Evolutionary conservation across 2,113 vertebrate species (phyloP), one percentile per base, ranked within the genome.

Genomic region (Bagarius yarrelli): DNA sequence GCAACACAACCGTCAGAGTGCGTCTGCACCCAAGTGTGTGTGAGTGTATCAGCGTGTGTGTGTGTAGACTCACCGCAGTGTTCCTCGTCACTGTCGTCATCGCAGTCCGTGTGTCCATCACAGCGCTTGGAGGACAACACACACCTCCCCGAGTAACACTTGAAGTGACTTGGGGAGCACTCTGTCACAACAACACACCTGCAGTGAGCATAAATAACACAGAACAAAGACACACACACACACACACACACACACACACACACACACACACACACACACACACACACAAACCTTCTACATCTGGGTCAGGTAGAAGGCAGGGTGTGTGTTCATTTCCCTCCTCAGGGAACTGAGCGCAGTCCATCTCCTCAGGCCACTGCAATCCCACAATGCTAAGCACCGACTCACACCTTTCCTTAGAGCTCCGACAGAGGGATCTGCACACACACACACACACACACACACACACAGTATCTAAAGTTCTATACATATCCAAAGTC

Each of bases 131-230:
- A 94, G 0, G 94, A 92, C 85, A 98, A 91, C 34, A 99, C 94
- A 36, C 98, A 99, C 34, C 95, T 91, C 3, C 97, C 97, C 0
- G 98, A 98, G 2, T 83, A 91, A 64, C 98, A 99, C 88, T 96
- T 96, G 90, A 98, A 99, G 89, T 99, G 97, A 36, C 95, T 98
- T 4, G 97, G 97, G 3, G 97, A 98, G 73, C 97, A 99, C 79
- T 98, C 97, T 99, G 90, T 86, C 75, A 66, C 71, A 12, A 52
- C 56, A 1, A 69, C 76, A 73, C 47, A 66, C 5, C 44, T 47
- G 44, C 44, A 47, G 14, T 16, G 1, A 66, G 36, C 36, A 70
- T 25, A 36, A 53, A 44, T 57, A 61, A 57, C 40, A 69, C 44
- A 47, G n/a, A n/a, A n/a, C n/a, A n/a, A n/a, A n/a, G n/a, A n/a